phyloP scores from a whole-genome alignment of 2,888 invertebrate species.

The Pollenia amentaria region DNA sequence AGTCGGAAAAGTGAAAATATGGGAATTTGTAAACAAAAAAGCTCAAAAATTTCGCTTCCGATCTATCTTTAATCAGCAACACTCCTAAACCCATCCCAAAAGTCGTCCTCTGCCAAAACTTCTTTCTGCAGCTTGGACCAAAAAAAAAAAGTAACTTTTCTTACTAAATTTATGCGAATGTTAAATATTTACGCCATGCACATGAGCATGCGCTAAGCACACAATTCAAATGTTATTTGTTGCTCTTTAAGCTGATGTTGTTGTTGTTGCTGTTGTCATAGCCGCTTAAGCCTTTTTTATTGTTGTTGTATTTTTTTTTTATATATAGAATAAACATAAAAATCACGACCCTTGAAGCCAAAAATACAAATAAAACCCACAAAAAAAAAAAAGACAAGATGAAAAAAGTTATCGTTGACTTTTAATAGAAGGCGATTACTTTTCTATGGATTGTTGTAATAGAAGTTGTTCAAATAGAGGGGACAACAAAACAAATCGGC shows the following conservation, averaged over 20 bases:
- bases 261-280: conserved; percentile 43
- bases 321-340: conserved; percentile 60
- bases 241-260: conserved; percentile 42
- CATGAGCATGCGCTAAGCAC: conserved; percentile 74
- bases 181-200: conserved; percentile 75
- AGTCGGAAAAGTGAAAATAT: too few species aligned
- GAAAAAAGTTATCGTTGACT: conserved; percentile 59
- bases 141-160: conserved; percentile 31
- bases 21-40: too few species aligned
- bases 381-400: conserved; percentile 39
- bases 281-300: conserved; percentile 61
- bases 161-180: conserved; percentile 78
- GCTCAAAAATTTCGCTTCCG: not conserved
- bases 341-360: conserved; percentile 74
- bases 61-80: too few species aligned
- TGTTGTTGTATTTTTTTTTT: conserved; percentile 32
- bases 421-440: conserved; percentile 70
- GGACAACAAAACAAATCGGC: conserved; percentile 76
- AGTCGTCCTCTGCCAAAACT: conserved; percentile 49
- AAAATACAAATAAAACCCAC: conserved; percentile 27
- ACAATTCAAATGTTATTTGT: conserved; percentile 72
- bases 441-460: conserved; percentile 54
- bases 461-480: conserved; percentile 57
- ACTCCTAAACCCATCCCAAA: not conserved
- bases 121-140: not conserved